Conservation (phyloP, 2,797 vertebrate species). For the Dryobates pubescens region DNA sequence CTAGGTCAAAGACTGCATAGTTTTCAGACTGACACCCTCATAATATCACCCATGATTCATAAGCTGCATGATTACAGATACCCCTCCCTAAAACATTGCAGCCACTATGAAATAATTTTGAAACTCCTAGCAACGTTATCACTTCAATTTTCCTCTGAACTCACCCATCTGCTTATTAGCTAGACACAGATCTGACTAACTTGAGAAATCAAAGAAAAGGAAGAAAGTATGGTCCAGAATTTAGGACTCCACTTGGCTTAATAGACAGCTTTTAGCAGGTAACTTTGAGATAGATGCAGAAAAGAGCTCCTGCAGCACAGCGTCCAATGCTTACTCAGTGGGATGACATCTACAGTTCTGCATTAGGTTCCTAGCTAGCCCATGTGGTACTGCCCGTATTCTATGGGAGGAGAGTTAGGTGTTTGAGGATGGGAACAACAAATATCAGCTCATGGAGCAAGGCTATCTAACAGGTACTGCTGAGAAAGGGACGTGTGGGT, state of each 20-base stretch:
- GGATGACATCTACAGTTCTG: background rate
- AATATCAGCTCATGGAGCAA: rapidly evolving
- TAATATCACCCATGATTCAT: conserved; percentile 28
- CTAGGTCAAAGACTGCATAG: background rate
- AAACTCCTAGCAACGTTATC: conserved; percentile 69
- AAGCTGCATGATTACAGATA: conserved; percentile 18
- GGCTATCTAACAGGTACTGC: background rate
- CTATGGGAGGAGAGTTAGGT: background rate
- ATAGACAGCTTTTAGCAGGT: background rate
- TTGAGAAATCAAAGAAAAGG: conserved; percentile 13
- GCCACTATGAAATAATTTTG: conserved; percentile 46
- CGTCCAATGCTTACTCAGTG: background rate
- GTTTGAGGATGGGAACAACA: background rate
- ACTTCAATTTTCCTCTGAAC: conserved; percentile 68
- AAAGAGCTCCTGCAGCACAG: background rate
- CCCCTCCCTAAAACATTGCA: conserved; percentile 43
- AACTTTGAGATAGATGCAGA: background rate
- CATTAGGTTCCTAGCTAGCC: background rate
- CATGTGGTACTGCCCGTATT: background rate
- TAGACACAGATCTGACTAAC: conserved; percentile 44
- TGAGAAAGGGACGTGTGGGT: background rate
- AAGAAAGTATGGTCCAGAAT: background rate
- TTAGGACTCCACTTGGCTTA: background rate
- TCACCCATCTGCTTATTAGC: conserved; percentile 65
- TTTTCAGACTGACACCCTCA: background rate